Base-by-base conservation (phyloP, 2,797 vertebrate genomes). In the Microcaecilia unicolor region DNA sequence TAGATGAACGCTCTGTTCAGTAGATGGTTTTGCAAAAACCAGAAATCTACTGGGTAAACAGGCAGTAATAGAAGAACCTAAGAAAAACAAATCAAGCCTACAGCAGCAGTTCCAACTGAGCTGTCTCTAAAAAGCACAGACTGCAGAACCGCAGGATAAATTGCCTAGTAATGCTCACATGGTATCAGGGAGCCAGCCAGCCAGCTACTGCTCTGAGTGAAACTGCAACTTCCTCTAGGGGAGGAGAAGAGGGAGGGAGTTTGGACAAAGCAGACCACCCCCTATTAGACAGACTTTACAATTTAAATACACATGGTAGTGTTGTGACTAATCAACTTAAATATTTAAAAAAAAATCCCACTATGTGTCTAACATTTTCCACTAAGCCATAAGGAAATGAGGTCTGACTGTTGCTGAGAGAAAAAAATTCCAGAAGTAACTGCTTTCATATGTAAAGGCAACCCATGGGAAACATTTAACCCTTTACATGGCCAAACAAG, bases 151-250 rank as follows among this genome's bases (percentile, higher is more conserved):
- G 58, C 72, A 59, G 71, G 61, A 58, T 31, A 68, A 73, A 76
- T 60, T 43, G 80, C 81, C 78, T 51, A 13, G 67, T 68, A 85
- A 83, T 66, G 79, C 80, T 83, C 76, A 76, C 78, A 83, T 72
- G 74, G 47, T 74, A 67, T 44, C 72, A 57, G 48, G 53, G 63
- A 60, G 19, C 64, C 43, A n/a, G n/a, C n/a, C n/a, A n/a, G n/a
- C n/a, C 58, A 63, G 74, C 62, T 56, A 32, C 72, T 35, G 69
- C 72, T 74, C 67, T 42, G 65, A 22, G 37, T 47, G 66, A 42
- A 59, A 74, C 74, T 82, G 68, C 43, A 61, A 76, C 76, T 84
- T 83, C 83, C 78, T 78, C 70, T 46, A 43, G 30, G 47, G 58
- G 28, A 18, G 51, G 39, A 51, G 51, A 58, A 50, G 64, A n/a